Evolutionary conservation across 2,888 invertebrate genomes (phyloP).

Genomic region (Hydropsyche betteni): DNA sequence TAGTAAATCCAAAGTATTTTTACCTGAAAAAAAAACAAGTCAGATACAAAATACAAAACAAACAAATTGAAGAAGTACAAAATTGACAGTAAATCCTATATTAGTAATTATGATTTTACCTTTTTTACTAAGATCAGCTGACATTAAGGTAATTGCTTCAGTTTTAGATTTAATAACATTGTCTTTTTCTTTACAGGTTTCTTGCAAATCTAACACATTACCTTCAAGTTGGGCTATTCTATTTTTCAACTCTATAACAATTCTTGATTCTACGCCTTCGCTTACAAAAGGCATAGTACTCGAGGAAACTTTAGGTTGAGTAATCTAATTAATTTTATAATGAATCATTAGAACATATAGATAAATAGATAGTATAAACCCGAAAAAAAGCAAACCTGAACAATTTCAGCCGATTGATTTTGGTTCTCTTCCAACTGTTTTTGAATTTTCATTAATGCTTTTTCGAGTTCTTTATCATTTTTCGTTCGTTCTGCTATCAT

Average conservation of each 20-base stretch:
- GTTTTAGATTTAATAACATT: constrained; percentile 84
- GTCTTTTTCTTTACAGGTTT: constrained; percentile 83
- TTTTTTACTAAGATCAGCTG: constrained; percentile 76
- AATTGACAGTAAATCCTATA: constrained; percentile 20
- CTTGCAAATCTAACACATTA: constrained; percentile 81
- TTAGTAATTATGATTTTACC: constrained; percentile 54
- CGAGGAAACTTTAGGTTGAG: constrained; percentile 43
- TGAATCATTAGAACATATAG: constrained; percentile 50
- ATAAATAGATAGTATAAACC: not conserved
- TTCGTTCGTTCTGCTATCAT: constrained; percentile 50
- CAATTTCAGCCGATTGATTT: constrained; percentile 45
- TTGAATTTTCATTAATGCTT: constrained; percentile 50
- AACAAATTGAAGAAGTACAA: constrained; percentile 23
- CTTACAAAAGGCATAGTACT: constrained; percentile 14
- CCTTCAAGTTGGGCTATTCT: constrained; percentile 80
- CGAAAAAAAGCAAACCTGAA: constrained; percentile 43
- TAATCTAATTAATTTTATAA: constrained; percentile 45
- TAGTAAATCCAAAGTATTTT: constrained; percentile 74
- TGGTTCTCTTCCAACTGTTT: constrained; percentile 50
- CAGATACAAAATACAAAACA: constrained; percentile 20
- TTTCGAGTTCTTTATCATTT: constrained; percentile 50
- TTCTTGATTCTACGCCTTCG: constrained; percentile 55
- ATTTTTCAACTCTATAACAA: constrained; percentile 72
- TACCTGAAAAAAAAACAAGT: constrained; percentile 61
- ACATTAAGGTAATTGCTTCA: constrained; percentile 79